Conservation (phyloP, 2,888 invertebrate species). For the Cryptocephalus primarius region DNA sequence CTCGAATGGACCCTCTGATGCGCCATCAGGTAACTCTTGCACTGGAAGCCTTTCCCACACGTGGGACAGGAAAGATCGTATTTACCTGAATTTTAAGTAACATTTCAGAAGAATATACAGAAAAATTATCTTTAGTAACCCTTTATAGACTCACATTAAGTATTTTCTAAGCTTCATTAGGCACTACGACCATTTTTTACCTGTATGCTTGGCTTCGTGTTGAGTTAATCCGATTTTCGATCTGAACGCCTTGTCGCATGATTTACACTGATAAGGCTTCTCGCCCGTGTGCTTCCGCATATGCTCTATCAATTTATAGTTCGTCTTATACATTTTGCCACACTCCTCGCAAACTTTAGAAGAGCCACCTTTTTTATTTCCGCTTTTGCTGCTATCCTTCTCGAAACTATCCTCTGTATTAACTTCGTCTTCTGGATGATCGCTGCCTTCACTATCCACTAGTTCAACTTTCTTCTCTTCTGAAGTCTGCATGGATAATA, state of each 20-base stretch:
- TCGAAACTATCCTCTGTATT: not conserved
- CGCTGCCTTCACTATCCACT: slow-evolving; percentile 16
- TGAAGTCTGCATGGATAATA: too few species aligned
- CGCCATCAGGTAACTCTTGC: slow-evolving; percentile 48
- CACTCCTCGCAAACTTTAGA: slow-evolving; percentile 45
- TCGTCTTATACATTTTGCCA: slow-evolving; percentile 47
- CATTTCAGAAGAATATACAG: not conserved
- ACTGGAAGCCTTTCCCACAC: slow-evolving; percentile 51
- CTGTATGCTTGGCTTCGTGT: slow-evolving; percentile 49
- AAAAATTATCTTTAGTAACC: too few species aligned
- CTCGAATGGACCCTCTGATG: slow-evolving; percentile 51
- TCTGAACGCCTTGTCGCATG: slow-evolving; percentile 48
- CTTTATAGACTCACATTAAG: too few species aligned
- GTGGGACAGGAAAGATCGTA: slow-evolving; percentile 46
- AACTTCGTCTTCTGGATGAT: slow-evolving; percentile 12
- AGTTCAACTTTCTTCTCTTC: slow-evolving; percentile 15
- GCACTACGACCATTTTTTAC: slow-evolving; percentile 18
- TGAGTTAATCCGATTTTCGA: slow-evolving; percentile 50
- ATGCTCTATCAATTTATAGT: slow-evolving; percentile 48
- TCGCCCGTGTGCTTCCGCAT: slow-evolving; percentile 51
- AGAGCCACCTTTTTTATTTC: slow-evolving; percentile 26
- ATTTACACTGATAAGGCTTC: slow-evolving; percentile 45
- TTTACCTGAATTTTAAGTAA: slow-evolving; percentile 22
- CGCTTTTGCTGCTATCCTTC: not conserved
- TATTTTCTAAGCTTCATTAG: too few species aligned